phyloP scores from a whole-genome alignment of 2,113 vertebrate species.

The Geococcyx californianus region DNA sequence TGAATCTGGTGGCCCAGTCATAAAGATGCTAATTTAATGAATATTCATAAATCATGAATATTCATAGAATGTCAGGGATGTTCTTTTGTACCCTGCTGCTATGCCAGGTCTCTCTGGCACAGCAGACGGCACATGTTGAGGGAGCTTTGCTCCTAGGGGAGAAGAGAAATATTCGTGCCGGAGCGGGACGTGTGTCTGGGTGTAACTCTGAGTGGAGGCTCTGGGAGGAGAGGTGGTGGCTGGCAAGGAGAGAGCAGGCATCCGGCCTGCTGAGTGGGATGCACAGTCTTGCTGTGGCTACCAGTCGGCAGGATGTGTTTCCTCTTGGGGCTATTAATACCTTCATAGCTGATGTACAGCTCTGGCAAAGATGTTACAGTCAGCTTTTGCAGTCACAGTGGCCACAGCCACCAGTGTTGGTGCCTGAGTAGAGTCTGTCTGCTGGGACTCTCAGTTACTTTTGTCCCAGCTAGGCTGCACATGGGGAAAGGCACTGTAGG shows the following conservation, averaged over 20 bases:
- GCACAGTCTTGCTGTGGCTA: background rate
- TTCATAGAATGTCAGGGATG: conserved; percentile 71
- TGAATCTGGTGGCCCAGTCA: conserved; percentile 76
- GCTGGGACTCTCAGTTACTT: background rate
- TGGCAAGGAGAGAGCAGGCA: background rate
- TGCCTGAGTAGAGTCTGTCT: background rate
- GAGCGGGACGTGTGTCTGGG: conserved; percentile 49
- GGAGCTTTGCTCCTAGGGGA: conserved; percentile 69
- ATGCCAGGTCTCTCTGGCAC: conserved; percentile 74
- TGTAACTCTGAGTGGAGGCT: background rate
- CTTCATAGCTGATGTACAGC: background rate
- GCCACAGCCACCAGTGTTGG: background rate
- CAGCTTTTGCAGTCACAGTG: background rate
- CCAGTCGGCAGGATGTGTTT: background rate
- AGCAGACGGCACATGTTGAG: conserved; percentile 76
- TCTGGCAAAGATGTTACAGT: background rate
- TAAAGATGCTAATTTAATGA: conserved; percentile 77
- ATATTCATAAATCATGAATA: conserved; percentile 78
- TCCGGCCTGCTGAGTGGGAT: background rate
- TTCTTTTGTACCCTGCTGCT: conserved; percentile 76
- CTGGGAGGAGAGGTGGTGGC: background rate
- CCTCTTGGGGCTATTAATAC: background rate
- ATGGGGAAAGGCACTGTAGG: background rate
- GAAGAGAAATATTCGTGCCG: conserved; percentile 53
- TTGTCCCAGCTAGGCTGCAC: background rate